Base-by-base conservation (phyloP, 2,797 vertebrate genomes). In the Meriones psammophilus region DNA sequence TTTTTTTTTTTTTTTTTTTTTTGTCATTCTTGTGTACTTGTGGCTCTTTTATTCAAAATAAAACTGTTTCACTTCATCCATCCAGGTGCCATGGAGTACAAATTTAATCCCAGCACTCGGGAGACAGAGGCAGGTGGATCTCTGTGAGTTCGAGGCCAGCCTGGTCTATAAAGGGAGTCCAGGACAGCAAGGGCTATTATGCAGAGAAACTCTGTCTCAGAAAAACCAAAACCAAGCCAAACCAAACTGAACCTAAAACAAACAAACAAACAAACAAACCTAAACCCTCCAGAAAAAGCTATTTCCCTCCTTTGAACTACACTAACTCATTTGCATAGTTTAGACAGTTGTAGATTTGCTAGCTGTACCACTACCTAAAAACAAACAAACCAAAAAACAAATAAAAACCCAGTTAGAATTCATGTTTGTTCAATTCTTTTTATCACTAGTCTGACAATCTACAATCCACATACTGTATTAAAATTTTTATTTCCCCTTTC, bases 291-390 rank as follows among this genome's bases (percentile, higher is more conserved):
- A 50, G 6, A 50, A 9, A 50, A 50, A 50, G 46, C 46, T 50
- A 58, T 4, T 50, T 92, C 60, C 13, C 24, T 22, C n/a, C 79
- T 94, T 46, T 36, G 33, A 42, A 85, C 18, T 74, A 28, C 58
- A 69, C 88, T 71, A n/a, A n/a, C 50, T 79, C 10, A 83, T 60
- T 62, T 80, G 66, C 74, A 46, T 36, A 85, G 58, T 85, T 92
- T 91, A 77, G 56, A 83, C 62, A 87, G 4, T 62, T 74, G 66
- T 69, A 94, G 46, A 85, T 69, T 76, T 92, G 20, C 58, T 90
- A 83, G 28, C n/a, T 22, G 60, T 42, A 22, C 26, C 33, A 80
- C 1, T 74, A 22, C 28, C 9, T 50, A 50, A 39, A 76, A 76
- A 42, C 18, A 3, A 8, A 42, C 42, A 42, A 81, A 14, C 24